These are phyloP conservation scores for Nemoura dubitans DNA, from an alignment of 2,888 invertebrate genomes.

Conservation along the genomic window DNA sequence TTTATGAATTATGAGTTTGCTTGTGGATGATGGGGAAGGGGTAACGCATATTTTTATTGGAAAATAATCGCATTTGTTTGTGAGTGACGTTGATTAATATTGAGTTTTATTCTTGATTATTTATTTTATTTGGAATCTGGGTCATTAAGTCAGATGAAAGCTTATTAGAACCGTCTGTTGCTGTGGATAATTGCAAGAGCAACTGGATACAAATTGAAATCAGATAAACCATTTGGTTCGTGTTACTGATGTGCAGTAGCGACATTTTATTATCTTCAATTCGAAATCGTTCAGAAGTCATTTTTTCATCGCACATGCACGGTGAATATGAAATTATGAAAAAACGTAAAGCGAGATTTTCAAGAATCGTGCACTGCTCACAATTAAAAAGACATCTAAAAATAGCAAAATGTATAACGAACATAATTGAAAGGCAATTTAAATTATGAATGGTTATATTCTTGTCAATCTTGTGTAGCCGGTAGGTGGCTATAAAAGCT, in stretches of 20 bases:
- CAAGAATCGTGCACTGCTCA: background rate
- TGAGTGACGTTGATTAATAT: background rate
- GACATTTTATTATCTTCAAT: background rate
- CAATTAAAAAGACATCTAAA: background rate
- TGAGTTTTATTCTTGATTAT: background rate
- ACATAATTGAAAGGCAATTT: background rate
- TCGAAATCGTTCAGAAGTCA: background rate
- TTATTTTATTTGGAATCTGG: background rate
- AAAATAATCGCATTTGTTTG: background rate
- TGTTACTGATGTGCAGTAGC: background rate
- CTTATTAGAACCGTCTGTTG: background rate
- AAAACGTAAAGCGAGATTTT: background rate
- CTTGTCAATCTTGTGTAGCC: background rate
- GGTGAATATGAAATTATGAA: background rate
- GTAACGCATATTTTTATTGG: background rate
- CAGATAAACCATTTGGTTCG: background rate
- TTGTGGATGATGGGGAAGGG: background rate
- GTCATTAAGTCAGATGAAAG: background rate
- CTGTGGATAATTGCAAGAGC: background rate
- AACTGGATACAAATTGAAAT: background rate
- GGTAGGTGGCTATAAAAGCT: no score
- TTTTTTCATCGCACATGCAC: background rate
- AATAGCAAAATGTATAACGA: background rate
- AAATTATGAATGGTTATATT: background rate
- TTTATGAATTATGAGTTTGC: background rate